Percentiles rank a stretch among this genome's conserved stretches.
These are phyloP conservation scores for Leuctra nigra DNA, from an alignment of 2,888 invertebrate species.

Conservation along the genomic window DNA sequence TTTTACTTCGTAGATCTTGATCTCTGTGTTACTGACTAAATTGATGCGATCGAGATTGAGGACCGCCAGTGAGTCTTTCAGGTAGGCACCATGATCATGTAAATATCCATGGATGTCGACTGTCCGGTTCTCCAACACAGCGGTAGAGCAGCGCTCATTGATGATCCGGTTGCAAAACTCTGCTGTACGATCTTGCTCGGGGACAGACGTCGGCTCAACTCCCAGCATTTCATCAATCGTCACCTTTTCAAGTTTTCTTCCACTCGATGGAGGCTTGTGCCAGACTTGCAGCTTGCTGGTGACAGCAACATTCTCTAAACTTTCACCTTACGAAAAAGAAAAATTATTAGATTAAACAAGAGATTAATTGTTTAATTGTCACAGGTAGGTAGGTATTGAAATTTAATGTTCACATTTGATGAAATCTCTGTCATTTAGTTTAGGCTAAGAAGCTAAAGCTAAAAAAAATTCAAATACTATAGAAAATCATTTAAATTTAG, in stretches of 20 bases:
- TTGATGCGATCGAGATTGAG: neutral
- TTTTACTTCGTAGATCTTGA: neutral
- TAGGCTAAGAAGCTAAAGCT: too few species aligned
- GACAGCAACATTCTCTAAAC: neutral
- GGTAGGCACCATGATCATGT: neutral
- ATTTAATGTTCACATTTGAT: too few species aligned
- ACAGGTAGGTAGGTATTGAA: too few species aligned
- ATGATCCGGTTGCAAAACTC: neutral
- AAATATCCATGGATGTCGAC: neutral
- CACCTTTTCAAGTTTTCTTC: neutral
- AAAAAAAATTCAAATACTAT: too few species aligned
- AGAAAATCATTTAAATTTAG: too few species aligned
- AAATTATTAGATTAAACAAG: too few species aligned
- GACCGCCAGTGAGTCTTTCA: neutral
- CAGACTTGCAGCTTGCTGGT: neutral
- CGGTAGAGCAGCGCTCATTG: neutral
- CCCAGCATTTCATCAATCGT: neutral
- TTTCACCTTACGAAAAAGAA: too few species aligned
- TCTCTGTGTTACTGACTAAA: neutral
- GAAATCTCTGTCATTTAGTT: too few species aligned
- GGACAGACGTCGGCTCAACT: neutral
- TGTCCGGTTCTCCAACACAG: neutral
- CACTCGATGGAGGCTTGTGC: neutral
- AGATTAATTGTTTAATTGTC: too few species aligned
- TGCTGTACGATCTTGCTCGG: neutral